phyloP scores from a whole-genome alignment of 1,140 invertebrate species.

The Anastrepha ludens region DNA sequence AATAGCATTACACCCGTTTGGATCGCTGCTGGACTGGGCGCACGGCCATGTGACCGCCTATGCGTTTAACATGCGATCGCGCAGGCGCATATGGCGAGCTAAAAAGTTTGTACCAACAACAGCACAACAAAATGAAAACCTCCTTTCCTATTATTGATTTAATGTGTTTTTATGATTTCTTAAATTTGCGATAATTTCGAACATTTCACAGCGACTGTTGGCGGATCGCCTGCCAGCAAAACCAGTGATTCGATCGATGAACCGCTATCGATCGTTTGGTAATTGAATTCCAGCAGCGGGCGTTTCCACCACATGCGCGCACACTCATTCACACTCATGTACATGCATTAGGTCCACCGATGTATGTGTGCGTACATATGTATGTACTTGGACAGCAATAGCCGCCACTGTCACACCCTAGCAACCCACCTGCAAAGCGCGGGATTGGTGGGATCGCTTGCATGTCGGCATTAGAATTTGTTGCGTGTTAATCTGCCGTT shows the following conservation, averaged over 20 bases:
- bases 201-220: not conserved
- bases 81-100: not conserved
- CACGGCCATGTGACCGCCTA: not conserved
- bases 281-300: conserved; percentile 72
- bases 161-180: conserved; percentile 46
- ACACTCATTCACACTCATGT: not conserved
- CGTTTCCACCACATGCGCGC: conserved; percentile 59
- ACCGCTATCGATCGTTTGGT: conserved; percentile 55
- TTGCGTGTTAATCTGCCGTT: conserved; percentile 64
- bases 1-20: not conserved
- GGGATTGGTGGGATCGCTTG: not conserved
- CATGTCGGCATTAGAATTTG: conserved; percentile 53
- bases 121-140: not conserved
- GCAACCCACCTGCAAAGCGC: conserved; percentile 53
- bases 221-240: conserved; percentile 26
- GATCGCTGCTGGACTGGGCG: not conserved
- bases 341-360: not conserved
- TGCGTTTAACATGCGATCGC: conserved; percentile 42
- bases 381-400: conserved; percentile 52
- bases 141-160: conserved; percentile 51
- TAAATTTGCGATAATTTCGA: conserved; percentile 49
- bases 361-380: not conserved
- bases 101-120: not conserved
- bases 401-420: conserved; percentile 10
- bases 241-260: conserved; percentile 30